Evolutionary conservation across 2,888 invertebrate genomes (phyloP).

Genomic region (Ypsolopha sequella): DNA sequence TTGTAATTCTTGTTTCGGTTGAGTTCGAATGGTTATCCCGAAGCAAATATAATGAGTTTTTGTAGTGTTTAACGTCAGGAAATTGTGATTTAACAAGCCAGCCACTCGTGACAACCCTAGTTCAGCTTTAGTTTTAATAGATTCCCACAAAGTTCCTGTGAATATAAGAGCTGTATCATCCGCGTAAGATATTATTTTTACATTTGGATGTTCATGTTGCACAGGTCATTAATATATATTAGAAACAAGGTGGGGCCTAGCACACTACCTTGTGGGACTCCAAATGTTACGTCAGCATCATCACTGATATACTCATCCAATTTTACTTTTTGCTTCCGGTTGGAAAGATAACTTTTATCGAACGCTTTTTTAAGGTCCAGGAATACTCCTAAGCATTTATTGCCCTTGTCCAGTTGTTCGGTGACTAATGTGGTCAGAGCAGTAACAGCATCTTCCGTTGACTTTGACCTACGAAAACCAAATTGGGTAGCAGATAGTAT

Average conservation of each 20-base stretch:
- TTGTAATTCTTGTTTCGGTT: too few relatives aligned
- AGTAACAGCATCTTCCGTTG: background rate
- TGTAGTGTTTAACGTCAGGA: constrained; percentile 10
- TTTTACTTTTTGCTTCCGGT: background rate
- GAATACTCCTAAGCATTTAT: constrained; percentile 6
- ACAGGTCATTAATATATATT: too few relatives aligned
- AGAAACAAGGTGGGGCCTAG: background rate
- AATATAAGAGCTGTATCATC: background rate
- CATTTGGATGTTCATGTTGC: too few relatives aligned
- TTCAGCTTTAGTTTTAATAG: constrained; percentile 3
- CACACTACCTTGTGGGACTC: background rate
- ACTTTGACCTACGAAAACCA: background rate
- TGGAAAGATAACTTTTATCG: constrained; percentile 6
- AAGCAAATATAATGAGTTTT: too few relatives aligned
- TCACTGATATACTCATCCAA: background rate
- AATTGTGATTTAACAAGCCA: constrained; percentile 6
- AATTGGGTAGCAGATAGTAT: background rate
- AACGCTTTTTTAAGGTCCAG: constrained; percentile 2
- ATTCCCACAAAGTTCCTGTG: constrained; percentile 5
- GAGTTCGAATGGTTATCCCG: too few relatives aligned
- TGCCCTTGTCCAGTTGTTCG: constrained; percentile 2
- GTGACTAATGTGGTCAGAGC: constrained; percentile 2
- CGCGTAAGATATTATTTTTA: background rate
- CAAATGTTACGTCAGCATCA: constrained; percentile 3
- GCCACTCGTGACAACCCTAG: constrained; percentile 3